Base-by-base conservation (phyloP, 2,113 vertebrate genomes). In the Erythrocercus mccallii region DNA sequence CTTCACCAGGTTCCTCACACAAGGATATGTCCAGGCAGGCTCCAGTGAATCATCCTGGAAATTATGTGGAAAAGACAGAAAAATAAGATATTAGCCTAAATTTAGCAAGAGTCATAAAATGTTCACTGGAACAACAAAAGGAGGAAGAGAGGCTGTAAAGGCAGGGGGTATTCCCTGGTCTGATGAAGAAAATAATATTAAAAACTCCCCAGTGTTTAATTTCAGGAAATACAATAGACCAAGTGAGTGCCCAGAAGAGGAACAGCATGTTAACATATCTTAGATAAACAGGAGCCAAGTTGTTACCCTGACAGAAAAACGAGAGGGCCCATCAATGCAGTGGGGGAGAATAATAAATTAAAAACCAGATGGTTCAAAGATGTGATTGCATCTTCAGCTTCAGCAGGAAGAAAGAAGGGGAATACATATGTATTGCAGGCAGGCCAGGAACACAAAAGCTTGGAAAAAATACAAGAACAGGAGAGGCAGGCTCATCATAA, bases 211-310 rank as follows among this genome's bases (percentile, higher is more conserved):
- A 8, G 82, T 93, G 96, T 90, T 96, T 97, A 92, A 96, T 97
- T 97, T 93, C 90, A 86, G 82, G 84, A 90, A 95, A 88, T 76
- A 74, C 74, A 95, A 95, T 82, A 83, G 92, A 38, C 22, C 4
- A 13, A 69, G 57, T 6, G 22, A 96, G 88, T 42, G 91, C 80
- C 94, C 91, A 84, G 96, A 94, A 96, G 73, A 94, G 88, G 89
- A 96, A 94, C 70, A 93, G 82, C 73, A 10, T 87, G 94, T 92
- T 96, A 97, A 97, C 87, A 48, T 90, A 87, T 82, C 93, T 95
- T 35, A 81, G 92, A 94, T 94, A 96, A 96, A 94, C 92, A 96
- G 87, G 88, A 97, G 94, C 86, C 86, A 92, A 96, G 88, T 91
- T 56, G 74, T 91, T 92, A 88, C 58, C 69, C 79, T 92, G 86